phyloP scores from a whole-genome alignment of 2,888 invertebrate genomes.

The Scaeva pyrastri region DNA sequence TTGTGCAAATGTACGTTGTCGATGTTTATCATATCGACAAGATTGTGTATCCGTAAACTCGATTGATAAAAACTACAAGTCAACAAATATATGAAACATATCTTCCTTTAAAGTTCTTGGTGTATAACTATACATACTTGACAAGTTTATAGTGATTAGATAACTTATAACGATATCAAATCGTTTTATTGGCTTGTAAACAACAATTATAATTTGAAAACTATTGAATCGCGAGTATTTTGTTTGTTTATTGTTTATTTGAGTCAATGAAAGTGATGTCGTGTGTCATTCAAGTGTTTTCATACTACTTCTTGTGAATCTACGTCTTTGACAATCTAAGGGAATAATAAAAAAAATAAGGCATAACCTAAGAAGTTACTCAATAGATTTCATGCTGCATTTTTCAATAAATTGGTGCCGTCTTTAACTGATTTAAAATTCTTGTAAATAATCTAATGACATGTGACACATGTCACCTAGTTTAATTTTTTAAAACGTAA shows the following conservation, averaged over 20 bases:
- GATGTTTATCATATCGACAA: neutral
- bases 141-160: conserved; percentile 6
- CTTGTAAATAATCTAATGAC: too few species aligned
- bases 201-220: neutral
- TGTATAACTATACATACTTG: neutral
- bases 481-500: too few species aligned
- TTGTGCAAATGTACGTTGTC: neutral
- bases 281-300: conserved; percentile 3
- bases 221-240: neutral
- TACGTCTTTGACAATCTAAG: too few species aligned
- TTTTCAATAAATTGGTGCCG: too few species aligned
- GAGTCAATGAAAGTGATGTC: neutral
- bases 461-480: too few species aligned
- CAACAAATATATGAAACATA: neutral
- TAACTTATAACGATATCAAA: neutral
- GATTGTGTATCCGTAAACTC: neutral
- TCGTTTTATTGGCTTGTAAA: neutral
- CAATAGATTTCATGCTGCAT: too few species aligned
- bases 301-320: neutral
- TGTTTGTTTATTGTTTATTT: neutral
- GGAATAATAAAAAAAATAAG: too few species aligned
- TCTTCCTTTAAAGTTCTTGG: neutral
- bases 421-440: too few species aligned
- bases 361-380: too few species aligned
- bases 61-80: conserved; percentile 21